Evolutionary conservation across 2,113 vertebrate species (phyloP).

Genomic region (Sebastes schlegelii): DNA sequence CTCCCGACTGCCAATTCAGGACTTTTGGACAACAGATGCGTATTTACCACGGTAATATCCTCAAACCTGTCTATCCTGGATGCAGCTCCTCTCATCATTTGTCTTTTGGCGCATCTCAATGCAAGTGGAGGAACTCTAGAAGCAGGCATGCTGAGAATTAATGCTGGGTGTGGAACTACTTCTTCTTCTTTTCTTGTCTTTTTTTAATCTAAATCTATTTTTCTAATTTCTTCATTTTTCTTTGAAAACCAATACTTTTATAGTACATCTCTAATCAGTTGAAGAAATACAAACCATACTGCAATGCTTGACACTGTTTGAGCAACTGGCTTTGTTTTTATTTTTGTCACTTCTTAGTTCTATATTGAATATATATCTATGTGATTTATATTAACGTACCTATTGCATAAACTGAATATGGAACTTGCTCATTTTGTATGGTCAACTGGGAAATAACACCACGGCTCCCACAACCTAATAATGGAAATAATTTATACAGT

Average conservation of each 20-base stretch:
- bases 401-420: conserved; percentile 58
- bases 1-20: conserved; percentile 65
- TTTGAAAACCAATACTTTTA: background rate
- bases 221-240: background rate
- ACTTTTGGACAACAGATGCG: conserved; percentile 70
- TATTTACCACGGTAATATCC: conserved; percentile 68
- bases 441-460: conserved; percentile 78
- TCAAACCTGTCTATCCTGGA: conserved; percentile 61
- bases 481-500: conserved; percentile 52
- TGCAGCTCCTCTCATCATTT: conserved; percentile 48
- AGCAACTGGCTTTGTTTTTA: conserved; percentile 31
- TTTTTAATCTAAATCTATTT: background rate
- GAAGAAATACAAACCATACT: background rate
- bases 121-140: conserved; percentile 20
- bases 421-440: conserved; percentile 68
- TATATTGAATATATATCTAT: conserved; percentile 49
- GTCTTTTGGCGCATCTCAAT: conserved; percentile 40
- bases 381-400: conserved; percentile 54
- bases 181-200: background rate
- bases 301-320: background rate
- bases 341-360: conserved; percentile 41
- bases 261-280: conserved; percentile 1
- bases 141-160: conserved; percentile 25
- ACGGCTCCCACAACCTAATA: conserved; percentile 61
- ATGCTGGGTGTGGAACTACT: background rate